Conservation (phyloP, 1,140 invertebrate species). For the Lutraria rhynchaena region DNA sequence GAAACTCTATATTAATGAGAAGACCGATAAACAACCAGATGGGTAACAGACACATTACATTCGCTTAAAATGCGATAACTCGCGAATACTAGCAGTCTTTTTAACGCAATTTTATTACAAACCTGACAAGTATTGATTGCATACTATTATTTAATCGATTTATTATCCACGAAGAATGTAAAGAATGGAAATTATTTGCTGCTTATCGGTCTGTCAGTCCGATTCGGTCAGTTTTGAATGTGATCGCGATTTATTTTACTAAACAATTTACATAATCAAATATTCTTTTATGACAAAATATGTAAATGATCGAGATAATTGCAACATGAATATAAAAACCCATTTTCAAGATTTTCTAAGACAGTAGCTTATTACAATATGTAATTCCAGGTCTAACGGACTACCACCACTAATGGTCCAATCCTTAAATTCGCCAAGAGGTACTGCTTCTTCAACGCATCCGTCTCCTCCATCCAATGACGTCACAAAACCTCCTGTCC, state of each 20-base stretch:
- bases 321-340: background rate
- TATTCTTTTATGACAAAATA: background rate
- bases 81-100: too few species aligned
- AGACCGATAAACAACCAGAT: background rate
- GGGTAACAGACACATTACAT: too few species aligned
- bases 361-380: background rate
- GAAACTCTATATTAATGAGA: slow-evolving; percentile 37
- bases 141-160: too few species aligned
- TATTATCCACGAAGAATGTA: too few species aligned
- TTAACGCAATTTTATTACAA: too few species aligned
- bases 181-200: too few species aligned
- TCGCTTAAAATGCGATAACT: too few species aligned
- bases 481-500: background rate
- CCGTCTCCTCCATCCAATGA: background rate
- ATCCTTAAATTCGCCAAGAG: slow-evolving; percentile 6
- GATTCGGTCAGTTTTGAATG: too few species aligned
- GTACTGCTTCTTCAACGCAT: background rate
- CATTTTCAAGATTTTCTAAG: too few species aligned
- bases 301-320: background rate
- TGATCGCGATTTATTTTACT: background rate
- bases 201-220: too few species aligned
- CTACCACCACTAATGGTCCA: slow-evolving; percentile 33
- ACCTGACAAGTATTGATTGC: too few species aligned
- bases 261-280: background rate
- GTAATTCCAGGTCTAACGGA: background rate